Conservation (phyloP, 2,888 invertebrate species). For the Lymantria monacha region DNA sequence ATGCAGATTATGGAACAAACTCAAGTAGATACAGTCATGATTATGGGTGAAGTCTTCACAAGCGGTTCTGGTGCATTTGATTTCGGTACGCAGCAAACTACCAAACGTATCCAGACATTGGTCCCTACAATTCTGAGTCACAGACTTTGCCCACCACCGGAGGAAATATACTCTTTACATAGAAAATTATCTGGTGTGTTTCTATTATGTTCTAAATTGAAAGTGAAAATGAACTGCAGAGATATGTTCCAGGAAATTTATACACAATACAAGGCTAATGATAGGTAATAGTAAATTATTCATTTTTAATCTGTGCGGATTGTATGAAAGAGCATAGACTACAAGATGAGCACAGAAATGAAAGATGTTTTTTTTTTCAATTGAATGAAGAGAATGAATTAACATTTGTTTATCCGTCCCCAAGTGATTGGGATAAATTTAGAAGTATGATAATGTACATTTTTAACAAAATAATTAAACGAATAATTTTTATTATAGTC, state of each 20-base stretch:
- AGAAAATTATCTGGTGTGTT: constrained; percentile 98
- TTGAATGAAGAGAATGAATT: too few relatives aligned
- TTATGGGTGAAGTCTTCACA: constrained; percentile 97
- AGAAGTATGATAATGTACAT: too few relatives aligned
- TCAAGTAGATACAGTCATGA: constrained; percentile 98
- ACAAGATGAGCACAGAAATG: too few relatives aligned
- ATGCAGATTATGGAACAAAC: constrained; percentile 93
- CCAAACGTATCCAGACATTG: constrained; percentile 90
- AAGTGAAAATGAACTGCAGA: constrained; percentile 90
- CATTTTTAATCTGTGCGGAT: not conserved
- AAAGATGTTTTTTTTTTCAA: too few relatives aligned
- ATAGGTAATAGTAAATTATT: constrained; percentile 1
- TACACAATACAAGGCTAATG: constrained; percentile 79
- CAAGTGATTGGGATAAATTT: too few relatives aligned
- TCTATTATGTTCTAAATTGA: constrained; percentile 93
- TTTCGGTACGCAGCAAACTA: constrained; percentile 92
- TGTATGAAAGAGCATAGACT: too few relatives aligned
- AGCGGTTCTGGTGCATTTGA: constrained; percentile 89
- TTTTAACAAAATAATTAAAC: too few relatives aligned
- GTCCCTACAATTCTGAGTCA: constrained; percentile 97
- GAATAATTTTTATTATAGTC: too few relatives aligned
- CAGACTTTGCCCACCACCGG: constrained; percentile 97
- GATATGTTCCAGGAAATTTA: constrained; percentile 92
- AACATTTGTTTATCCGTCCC: too few relatives aligned
- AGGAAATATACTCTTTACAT: constrained; percentile 98